These are phyloP conservation scores for Heliconius sara DNA, from an alignment of 2,888 invertebrate genomes.

Conservation along the genomic window DNA sequence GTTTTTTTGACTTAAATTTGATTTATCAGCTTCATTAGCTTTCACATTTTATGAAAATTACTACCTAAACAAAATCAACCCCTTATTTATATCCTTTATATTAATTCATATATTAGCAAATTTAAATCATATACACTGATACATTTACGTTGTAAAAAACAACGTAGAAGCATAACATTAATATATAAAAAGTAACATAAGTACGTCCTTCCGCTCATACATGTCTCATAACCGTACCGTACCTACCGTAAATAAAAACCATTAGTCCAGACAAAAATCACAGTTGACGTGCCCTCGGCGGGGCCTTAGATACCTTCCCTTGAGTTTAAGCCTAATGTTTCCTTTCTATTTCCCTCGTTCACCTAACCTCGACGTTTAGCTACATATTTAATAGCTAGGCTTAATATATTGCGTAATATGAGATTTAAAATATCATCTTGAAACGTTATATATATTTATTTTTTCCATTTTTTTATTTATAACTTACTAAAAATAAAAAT, in stretches of 20 bases:
- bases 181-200: slow-evolving; percentile 13
- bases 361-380: slow-evolving; percentile 21
- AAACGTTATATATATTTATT: neutral
- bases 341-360: slow-evolving; percentile 58
- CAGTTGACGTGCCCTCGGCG: slow-evolving; percentile 67
- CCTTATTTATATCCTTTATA: neutral
- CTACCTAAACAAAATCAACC: neutral
- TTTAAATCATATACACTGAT: neutral
- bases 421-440: neutral
- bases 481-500: too few relatives aligned
- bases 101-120: neutral
- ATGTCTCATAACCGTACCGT: slow-evolving; percentile 31
- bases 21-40: neutral
- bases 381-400: neutral
- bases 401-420: neutral
- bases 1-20: neutral
- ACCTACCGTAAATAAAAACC: slow-evolving; percentile 47
- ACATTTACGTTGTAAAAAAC: neutral
- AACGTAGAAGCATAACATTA: neutral
- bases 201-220: slow-evolving; percentile 33
- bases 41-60: neutral
- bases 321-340: slow-evolving; percentile 74
- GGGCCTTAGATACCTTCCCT: slow-evolving; percentile 68
- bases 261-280: slow-evolving; percentile 63
- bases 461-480: too few relatives aligned